Evolutionary conservation across 1,140 invertebrate genomes (phyloP), one percentile per base, ranked within the genome.

Genomic region (Heliconius hewitsoni): DNA sequence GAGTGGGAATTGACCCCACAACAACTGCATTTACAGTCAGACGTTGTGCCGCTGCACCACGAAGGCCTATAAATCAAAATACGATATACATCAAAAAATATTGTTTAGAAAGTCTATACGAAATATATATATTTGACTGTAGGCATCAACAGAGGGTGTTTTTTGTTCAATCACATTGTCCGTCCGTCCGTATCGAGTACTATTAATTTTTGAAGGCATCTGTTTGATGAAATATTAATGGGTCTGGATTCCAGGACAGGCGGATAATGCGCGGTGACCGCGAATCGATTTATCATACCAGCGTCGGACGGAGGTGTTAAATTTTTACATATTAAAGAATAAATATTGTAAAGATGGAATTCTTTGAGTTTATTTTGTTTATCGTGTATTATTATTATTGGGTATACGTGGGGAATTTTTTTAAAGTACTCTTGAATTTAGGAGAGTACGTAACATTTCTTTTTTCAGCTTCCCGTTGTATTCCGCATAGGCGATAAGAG

Each of bases 151-250:
- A 84, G 66, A 84, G 73, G 42, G 52, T 88, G 87, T 87, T 85
- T 89, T 87, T 82, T 87, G 79, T 74, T 74, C 80, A 78, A 81
- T 82, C 73, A 75, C 79, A 79, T 84, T 86, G 83, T 87, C 78
- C 37, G 81, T 75, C 84, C 81, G 73, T 85, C 82, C 78, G 73
- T 85, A 82, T 83, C 80, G 76, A 84, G 80, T 78, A 87, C 87
- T 89, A 91, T 90, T 89, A 90, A 90, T 86, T 86, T 89, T 79
- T 84, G 82, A 83, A 37, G 78, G 83, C 89, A 90, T 90, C 86
- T 87, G 89, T 89, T 88, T 86, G 86, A 91, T 89, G 86, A 89
- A 89, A 90, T 89, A 91, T 91, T 91, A 91, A 91, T 90, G 83
- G 87, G 85, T 83, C 87, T 82, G 84, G 84, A 91, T 91, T 90